Percentiles rank a stretch among this genome's conserved stretches.
phyloP scores from a whole-genome alignment of 2,113 vertebrate species.

The Pampusana beccarii region DNA sequence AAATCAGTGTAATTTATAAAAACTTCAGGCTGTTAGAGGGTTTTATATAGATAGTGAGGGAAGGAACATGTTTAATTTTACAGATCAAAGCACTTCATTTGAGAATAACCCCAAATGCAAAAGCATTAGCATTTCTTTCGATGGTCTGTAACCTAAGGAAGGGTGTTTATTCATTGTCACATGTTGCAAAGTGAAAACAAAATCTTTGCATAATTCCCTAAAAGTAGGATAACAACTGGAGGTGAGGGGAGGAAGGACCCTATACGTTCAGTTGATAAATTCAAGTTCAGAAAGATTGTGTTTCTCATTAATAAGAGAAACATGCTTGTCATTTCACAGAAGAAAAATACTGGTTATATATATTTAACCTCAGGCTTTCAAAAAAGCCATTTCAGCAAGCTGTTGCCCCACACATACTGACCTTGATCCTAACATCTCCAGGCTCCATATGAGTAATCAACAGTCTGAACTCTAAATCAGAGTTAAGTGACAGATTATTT shows the following conservation, averaged over 20 bases:
- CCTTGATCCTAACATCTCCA: neutral
- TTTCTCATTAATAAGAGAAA: neutral
- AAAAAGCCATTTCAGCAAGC: neutral
- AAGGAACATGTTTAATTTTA: neutral
- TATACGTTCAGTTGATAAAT: neutral
- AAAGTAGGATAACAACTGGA: neutral
- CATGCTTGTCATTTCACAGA: neutral
- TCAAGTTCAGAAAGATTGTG: neutral
- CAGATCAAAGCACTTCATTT: neutral
- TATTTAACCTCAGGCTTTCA: conserved; percentile 9
- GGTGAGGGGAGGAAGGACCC: accelerated
- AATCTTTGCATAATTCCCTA: neutral
- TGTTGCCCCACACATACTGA: neutral
- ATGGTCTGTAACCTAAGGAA: neutral
- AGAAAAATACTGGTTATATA: neutral
- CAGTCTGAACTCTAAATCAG: neutral
- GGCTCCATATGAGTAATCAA: neutral
- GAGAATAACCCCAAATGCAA: neutral
- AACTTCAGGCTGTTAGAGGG: neutral
- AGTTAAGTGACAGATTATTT: neutral
- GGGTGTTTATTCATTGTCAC: neutral
- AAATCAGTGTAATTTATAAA: neutral
- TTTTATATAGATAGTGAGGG: neutral
- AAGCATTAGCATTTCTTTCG: neutral
- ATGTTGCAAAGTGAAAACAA: neutral